Conservation (phyloP, 2,888 invertebrate genomes). For the Pseudolycoriella hygida region DNA sequence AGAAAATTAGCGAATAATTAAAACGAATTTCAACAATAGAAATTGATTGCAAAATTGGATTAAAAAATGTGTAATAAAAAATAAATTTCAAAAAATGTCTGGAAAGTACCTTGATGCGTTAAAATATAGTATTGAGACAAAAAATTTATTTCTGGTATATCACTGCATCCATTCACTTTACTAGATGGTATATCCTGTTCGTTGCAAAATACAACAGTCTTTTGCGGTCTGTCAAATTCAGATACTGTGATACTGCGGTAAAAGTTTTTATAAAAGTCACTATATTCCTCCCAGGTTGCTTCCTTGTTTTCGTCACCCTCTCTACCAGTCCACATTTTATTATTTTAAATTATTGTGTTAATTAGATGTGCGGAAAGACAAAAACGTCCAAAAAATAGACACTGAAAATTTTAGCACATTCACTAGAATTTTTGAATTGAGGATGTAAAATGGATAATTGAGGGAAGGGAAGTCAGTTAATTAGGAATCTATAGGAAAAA, state of each 20-base stretch:
- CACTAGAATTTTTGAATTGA: background rate
- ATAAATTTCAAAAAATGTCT: background rate
- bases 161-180: constrained; percentile 25
- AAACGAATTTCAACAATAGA: too few relatives aligned
- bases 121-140: constrained; percentile 27
- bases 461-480: background rate
- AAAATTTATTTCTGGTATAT: constrained; percentile 25
- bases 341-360: background rate
- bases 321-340: constrained; percentile 23
- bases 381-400: background rate
- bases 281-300: constrained; percentile 33
- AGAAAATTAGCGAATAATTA: too few relatives aligned
- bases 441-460: background rate
- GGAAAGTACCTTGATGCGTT: constrained; percentile 29
- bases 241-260: constrained; percentile 29
- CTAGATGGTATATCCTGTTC: constrained; percentile 23
- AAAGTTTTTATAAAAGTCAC: constrained; percentile 26
- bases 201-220: constrained; percentile 22
- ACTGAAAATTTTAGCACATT: constrained; percentile 1
- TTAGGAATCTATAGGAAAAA: background rate
- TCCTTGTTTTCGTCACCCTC: constrained; percentile 26
- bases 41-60: too few relatives aligned
- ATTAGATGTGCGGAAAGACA: too few relatives aligned
- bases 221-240: constrained; percentile 29
- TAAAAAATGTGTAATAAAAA: too few relatives aligned